Base-by-base conservation (phyloP, 2,797 vertebrate species). In the Otus scops region DNA sequence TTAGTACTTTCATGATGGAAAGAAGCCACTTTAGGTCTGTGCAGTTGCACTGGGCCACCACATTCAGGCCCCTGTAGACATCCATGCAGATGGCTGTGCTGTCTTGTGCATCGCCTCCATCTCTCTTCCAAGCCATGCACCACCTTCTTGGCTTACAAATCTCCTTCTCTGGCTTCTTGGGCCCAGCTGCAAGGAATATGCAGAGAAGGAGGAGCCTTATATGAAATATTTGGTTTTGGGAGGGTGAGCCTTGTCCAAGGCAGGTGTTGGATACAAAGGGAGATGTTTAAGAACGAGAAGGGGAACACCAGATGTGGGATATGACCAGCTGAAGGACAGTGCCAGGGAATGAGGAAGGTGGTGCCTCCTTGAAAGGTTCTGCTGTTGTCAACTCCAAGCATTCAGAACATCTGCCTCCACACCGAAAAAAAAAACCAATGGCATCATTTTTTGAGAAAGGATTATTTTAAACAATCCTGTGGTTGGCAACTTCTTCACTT, bases 161-260 rank as follows among this genome's bases (percentile, higher is more conserved):
- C 53, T 74, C 23, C 22, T 24, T 23, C 47, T 71, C 34, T 45
- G 73, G 8, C 45, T 83, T 53, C 60, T 43, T 57, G 51, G 56
- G 22, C 53, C 67, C 34, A 80, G 60, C 67, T 84, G 45, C 65
- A 81, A 74, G 56, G 36, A 61, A 39, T 24, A 21, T 1, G 0
- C 59, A 60, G 59, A 65, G 59, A 45, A 27, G 36, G 24, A 59
- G 27, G 57, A 83, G 3, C 26, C 20, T 59, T 45, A 3, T 8
- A 22, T 20, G 12, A 76, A 84, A 36, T 75, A 60, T 0, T 78
- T 0, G 0, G 4, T n/a, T 36, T 39, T 1, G n/a, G 11, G 13
- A 5, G n/a, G 18, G 16, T n/a, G 36, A 70, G 67, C 26, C 34
- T 70, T 2, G 0, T 54, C 63, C 74, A 50, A 68, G 41, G 32